These are phyloP conservation scores for Camptogramma bilineatum DNA, from an alignment of 2,888 invertebrate species.

Conservation along the genomic window DNA sequence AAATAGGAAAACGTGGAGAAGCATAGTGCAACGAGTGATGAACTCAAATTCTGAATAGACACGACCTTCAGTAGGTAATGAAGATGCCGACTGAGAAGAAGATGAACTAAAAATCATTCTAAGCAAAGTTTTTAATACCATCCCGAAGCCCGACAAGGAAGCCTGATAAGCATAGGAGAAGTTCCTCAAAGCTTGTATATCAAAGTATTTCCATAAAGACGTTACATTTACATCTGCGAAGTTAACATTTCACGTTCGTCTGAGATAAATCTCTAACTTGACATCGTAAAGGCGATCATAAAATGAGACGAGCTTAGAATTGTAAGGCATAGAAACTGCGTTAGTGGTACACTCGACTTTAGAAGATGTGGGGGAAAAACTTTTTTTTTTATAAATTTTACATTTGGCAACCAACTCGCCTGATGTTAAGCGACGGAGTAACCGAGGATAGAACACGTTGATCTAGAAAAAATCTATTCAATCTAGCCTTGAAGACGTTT, in stretches of 20 bases:
- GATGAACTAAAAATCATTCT: background rate
- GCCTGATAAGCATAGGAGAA: slow-evolving; percentile 26
- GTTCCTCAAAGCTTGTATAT: slow-evolving; percentile 28
- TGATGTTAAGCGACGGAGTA: no score
- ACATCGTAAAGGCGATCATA: slow-evolving; percentile 45
- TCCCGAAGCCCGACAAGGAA: slow-evolving; percentile 12
- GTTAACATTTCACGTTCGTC: slow-evolving; percentile 45
- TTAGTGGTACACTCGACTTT: background rate
- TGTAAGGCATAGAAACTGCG: slow-evolving; percentile 14
- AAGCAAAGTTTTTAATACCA: slow-evolving; percentile 4
- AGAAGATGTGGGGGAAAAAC: background rate
- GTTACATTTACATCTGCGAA: slow-evolving; percentile 34
- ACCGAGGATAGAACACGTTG: no score
- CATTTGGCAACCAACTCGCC: no score
- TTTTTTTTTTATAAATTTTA: no score
- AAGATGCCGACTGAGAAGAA: no score
- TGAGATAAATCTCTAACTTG: slow-evolving; percentile 47
- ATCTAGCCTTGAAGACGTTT: no score
- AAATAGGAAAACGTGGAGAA: no score
- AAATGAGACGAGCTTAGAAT: slow-evolving; percentile 32
- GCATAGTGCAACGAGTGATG: no score
- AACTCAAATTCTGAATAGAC: no score
- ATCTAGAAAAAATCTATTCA: no score
- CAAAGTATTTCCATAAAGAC: slow-evolving; percentile 33
- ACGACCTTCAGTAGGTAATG: no score